Base-by-base conservation (phyloP, 2,797 vertebrate genomes). In the Clamator glandarius region DNA sequence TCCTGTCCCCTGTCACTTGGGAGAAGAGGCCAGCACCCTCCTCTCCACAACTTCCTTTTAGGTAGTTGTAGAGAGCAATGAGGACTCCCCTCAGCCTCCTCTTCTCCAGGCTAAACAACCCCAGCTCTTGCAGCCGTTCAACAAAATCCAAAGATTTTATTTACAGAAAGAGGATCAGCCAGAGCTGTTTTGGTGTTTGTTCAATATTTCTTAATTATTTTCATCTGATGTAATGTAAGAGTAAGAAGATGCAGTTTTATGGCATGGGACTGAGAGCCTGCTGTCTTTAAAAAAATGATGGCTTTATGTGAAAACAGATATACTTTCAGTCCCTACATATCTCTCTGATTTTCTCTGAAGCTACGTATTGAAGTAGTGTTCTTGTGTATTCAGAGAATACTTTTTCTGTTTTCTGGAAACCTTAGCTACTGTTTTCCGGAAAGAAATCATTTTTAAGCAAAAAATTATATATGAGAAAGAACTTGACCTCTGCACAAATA, bases 401-500 rank as follows among this genome's bases (percentile, higher is more conserved):
- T 70, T 23, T 36, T 86, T 36, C 80, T 54, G 9, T 66, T 93
- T 73, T 55, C 35, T 76, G 41, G 44, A 93, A 82, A 80, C 15
- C 10, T 83, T 61, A 82, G 44, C 25, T 89, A 70, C 24, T 46
- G 8, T 46, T 94, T 87, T 93, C 41, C 50, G 91, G 50, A 87
- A 74, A 83, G 26, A 80, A 90, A 74, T 2, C 12, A 36, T 50
- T 92, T 86, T 87, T 80, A 85, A 87, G 44, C 46, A 85, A 87
- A 39, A 90, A 87, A 72, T 61, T 6, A 78, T 85, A 51, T 52
- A 87, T 20, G 51, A 92, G 78, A 72, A 85, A 79, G 75, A 89
- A 83, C 81, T 87, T 92, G 84, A 93, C 89, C 90, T 92, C 82
- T 83, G 16, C 15, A 85, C 62, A 64, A 90, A 93, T 72, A 91